Conservation (phyloP, 53 echinoderm and acorn worm genomes). For the Astropecten irregularis region DNA sequence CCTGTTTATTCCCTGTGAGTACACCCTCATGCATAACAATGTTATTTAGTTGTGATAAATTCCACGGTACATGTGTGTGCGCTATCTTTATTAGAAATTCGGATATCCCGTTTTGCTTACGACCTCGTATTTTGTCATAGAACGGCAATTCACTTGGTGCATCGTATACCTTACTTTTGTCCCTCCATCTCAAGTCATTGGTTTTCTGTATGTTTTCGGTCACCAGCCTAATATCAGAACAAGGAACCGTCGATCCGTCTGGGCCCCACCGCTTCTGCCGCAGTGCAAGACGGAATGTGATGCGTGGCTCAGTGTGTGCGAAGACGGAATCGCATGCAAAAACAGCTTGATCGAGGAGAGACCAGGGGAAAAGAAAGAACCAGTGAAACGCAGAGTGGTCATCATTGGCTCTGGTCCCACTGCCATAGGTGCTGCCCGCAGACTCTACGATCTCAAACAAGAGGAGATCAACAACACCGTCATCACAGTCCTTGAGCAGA, state of each 20-base stretch:
- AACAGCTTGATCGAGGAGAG: constrained; percentile 76
- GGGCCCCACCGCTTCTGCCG: too few relatives aligned
- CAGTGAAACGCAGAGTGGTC: not conserved
- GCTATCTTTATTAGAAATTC: too few relatives aligned
- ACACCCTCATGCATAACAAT: too few relatives aligned
- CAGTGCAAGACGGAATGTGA: constrained; percentile 83
- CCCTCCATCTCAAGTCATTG: too few relatives aligned
- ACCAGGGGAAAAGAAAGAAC: too few relatives aligned
- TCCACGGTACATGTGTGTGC: too few relatives aligned
- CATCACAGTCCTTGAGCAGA: constrained; percentile 34
- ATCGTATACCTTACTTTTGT: too few relatives aligned
- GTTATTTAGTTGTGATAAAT: too few relatives aligned
- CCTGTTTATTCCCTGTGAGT: constrained; percentile 89
- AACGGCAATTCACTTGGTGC: too few relatives aligned
- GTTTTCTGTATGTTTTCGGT: too few relatives aligned
- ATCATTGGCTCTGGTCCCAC: constrained; percentile 55
- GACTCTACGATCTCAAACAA: constrained; percentile 21
- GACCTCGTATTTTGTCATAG: too few relatives aligned
- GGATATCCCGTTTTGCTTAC: too few relatives aligned
- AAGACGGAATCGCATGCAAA: constrained; percentile 76
- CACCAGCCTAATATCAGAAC: constrained; percentile 81
- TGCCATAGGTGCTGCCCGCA: constrained; percentile 35
- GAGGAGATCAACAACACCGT: not conserved
- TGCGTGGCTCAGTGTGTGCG: constrained; percentile 81
- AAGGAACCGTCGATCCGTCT: constrained; percentile 75